phyloP scores from a whole-genome alignment of 2,888 invertebrate genomes.

The Heliconius hortense region DNA sequence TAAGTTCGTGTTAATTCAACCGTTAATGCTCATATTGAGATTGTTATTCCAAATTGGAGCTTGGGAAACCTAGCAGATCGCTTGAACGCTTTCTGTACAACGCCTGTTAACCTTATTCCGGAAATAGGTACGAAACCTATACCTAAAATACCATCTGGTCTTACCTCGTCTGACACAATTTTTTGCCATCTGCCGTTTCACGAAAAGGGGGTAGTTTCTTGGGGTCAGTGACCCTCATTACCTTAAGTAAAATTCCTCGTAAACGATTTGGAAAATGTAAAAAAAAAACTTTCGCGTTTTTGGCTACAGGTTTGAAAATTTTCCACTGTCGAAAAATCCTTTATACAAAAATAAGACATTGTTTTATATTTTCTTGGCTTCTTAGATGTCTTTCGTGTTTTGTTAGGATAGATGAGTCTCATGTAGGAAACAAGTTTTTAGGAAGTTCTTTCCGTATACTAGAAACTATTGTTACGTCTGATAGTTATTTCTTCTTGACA shows the following conservation, averaged over 20 bases:
- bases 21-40: not conserved
- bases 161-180: constrained; percentile 11
- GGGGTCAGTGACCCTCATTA: constrained; percentile 11
- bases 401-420: constrained; percentile 12
- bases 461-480: constrained; percentile 30
- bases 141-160: constrained; percentile 13
- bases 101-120: constrained; percentile 11
- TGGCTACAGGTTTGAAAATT: not conserved
- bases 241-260: not conserved
- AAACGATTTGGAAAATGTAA: constrained; percentile 2
- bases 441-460: constrained; percentile 28
- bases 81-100: constrained; percentile 1
- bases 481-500: constrained; percentile 32
- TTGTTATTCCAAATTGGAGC: not conserved
- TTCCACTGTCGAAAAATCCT: constrained; percentile 7
- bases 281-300: not conserved
- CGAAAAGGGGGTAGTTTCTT: constrained; percentile 4
- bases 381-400: constrained; percentile 9
- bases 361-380: constrained; percentile 16
- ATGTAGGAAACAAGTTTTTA: constrained; percentile 20
- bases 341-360: not conserved
- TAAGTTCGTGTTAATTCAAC: constrained; percentile 2
- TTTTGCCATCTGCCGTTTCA: constrained; percentile 22
- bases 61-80: not conserved
- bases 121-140: constrained; percentile 5